These are phyloP conservation scores for Zoanthus solanderi DNA, from an alignment of 92 coral and sea anemone genomes.

Conservation along the genomic window DNA sequence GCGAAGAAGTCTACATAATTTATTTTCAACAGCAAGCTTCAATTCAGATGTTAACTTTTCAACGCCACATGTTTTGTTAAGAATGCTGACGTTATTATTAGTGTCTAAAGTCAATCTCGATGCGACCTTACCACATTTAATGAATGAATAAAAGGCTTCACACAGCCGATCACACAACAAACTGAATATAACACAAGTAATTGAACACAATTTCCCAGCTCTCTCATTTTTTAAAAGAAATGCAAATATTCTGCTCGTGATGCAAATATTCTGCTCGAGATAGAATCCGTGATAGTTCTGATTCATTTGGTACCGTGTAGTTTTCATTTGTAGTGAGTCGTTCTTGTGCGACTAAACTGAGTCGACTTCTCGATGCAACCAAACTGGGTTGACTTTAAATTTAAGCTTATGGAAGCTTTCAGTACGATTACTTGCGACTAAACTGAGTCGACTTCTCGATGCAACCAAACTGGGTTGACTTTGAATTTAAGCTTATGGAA, in stretches of 20 bases:
- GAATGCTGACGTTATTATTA: slow-evolving; percentile 14
- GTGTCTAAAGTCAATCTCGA: slow-evolving; percentile 20
- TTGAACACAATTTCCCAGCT: slow-evolving; percentile 52
- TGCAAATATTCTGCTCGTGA: too few species aligned
- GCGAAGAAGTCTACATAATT: slow-evolving; percentile 11
- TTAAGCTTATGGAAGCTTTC: too few species aligned
- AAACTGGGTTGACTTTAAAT: too few species aligned
- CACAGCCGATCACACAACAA: slow-evolving; percentile 12
- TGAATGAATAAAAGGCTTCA: slow-evolving; percentile 20
- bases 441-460: too few species aligned
- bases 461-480: too few species aligned
- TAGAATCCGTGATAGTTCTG: not conserved
- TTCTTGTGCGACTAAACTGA: too few species aligned
- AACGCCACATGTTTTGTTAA: slow-evolving; percentile 14
- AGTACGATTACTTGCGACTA: too few species aligned
- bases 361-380: too few species aligned
- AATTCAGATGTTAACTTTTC: slow-evolving; percentile 12
- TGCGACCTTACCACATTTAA: slow-evolving; percentile 6
- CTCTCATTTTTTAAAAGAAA: slow-evolving; percentile 5
- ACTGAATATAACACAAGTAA: not conserved
- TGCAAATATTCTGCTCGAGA: not conserved
- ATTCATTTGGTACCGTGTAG: not conserved
- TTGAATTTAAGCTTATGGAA: too few species aligned
- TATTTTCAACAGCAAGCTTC: slow-evolving; percentile 21
- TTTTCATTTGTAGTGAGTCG: not conserved